Evolutionary conservation across 2,797 vertebrate species (phyloP), one percentile per base, ranked within the genome.

Genomic region (Remorina albescens): DNA sequence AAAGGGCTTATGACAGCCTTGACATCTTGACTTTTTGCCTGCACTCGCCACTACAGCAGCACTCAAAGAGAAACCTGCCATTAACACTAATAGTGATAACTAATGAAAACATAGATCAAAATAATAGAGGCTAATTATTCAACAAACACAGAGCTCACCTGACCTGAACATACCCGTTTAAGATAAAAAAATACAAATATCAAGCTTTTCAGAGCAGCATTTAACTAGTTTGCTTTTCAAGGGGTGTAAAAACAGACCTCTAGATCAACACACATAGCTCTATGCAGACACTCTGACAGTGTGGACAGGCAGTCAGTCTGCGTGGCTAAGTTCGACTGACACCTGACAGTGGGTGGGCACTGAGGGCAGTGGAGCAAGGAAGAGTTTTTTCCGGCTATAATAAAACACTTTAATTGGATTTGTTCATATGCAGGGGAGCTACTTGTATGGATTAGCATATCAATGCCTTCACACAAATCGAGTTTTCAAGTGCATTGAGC

Each of bases 331-430:
- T 75, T 86, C 92, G 94, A 94, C 51, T 93, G 94, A 93, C 92
- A 91, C 23, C 36, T 69, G 61, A 71, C 60, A 56, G 86, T 79
- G 89, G 93, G 92, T 71, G 87, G 92, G 89, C 89, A 89, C 88
- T 61, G 86, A 89, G 90, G 88, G 91, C 92, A 92, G 89, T 81
- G 84, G 88, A 90, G 91, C 92, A 86, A 90, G 89, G 66, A n/a
- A 87, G 74, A 89, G 86, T 78, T 88, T 92, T 93, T 92, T 85
- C 88, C 85, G 78, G 88, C 89, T 93, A 88, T 94, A 94, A 94
- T 95, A 94, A 94, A 94, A 94, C 89, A 88, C 85, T 94, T 94
- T 94, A 95, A 95, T 95, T 95, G 94, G 94, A 95, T 95, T 95
- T 95, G 94, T 95, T 95, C 93, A 79, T 89, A 92, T 92, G 94